Conservation (phyloP, 2,113 vertebrate species). For the Falco punctatus region DNA sequence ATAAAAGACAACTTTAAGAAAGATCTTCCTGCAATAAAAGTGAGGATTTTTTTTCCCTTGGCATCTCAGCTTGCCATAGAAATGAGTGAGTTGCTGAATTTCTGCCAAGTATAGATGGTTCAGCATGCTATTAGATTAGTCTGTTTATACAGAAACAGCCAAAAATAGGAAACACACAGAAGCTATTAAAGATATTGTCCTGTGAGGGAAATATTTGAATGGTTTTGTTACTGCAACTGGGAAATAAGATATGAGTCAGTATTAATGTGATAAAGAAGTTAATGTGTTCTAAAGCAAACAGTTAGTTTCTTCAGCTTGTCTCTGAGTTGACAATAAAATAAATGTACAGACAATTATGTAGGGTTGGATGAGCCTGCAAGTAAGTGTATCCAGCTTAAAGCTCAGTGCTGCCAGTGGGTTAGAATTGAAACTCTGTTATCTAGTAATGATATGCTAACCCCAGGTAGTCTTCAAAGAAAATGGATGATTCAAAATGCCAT, state of each 20-base stretch:
- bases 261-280: constrained; percentile 79
- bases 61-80: constrained; percentile 74
- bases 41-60: constrained; percentile 57
- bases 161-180: constrained; percentile 81
- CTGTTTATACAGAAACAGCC: constrained; percentile 86
- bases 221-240: constrained; percentile 76
- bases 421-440: constrained; percentile 31
- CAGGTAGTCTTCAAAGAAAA: constrained; percentile 42
- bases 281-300: constrained; percentile 71
- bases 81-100: constrained; percentile 84
- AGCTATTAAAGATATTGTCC: constrained; percentile 83
- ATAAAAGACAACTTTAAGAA: constrained; percentile 77
- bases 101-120: constrained; percentile 84
- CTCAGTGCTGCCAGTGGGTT: neutral
- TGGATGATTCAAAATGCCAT: constrained; percentile 55
- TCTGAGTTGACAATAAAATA: constrained; percentile 73
- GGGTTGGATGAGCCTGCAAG: constrained; percentile 63
- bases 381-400: constrained; percentile 29
- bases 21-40: constrained; percentile 74
- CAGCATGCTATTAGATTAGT: constrained; percentile 82
- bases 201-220: constrained; percentile 77
- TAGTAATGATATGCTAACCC: constrained; percentile 30
- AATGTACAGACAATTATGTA: constrained; percentile 69
- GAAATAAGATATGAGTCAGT: constrained; percentile 78
- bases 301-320: constrained; percentile 68